Percentiles rank a stretch among this genome's conserved stretches.
Evolutionary conservation across 2,888 invertebrate species (phyloP).

Genomic region (Schizotus pectinicornis): DNA sequence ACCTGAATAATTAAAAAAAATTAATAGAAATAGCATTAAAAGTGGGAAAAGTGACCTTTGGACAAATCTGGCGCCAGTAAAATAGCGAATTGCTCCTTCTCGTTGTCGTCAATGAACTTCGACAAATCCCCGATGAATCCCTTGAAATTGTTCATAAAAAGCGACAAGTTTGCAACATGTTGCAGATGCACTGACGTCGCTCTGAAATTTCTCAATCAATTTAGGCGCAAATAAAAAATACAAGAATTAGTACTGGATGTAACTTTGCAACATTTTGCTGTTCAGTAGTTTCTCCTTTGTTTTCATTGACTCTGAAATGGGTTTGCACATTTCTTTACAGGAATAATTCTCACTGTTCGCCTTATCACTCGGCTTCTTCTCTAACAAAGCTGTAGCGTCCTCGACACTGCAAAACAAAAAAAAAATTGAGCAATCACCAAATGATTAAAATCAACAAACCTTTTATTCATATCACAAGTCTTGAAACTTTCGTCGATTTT

Average conservation of each 20-base stretch:
- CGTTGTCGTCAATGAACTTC: constrained; percentile 36
- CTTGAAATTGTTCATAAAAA: constrained; percentile 36
- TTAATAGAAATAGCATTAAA: neutral
- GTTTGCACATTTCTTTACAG: constrained; percentile 63
- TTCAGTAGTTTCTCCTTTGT: constrained; percentile 61
- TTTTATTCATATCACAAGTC: constrained; percentile 24
- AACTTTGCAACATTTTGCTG: constrained; percentile 52
- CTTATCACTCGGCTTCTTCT: constrained; percentile 55
- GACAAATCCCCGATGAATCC: constrained; percentile 33
- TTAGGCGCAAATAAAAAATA: constrained; percentile 2
- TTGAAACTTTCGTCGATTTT: constrained; percentile 14
- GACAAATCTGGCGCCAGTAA: neutral
- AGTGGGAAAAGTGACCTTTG: neutral
- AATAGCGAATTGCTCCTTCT: constrained; percentile 27
- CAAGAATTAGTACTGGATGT: constrained; percentile 33
- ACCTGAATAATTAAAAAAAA: neutral
- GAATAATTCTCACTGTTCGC: constrained; percentile 57
- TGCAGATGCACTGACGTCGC: constrained; percentile 32
- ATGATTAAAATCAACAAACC: constrained; percentile 19
- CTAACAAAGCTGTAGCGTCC: constrained; percentile 22
- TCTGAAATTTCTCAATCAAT: constrained; percentile 27
- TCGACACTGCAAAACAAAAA: neutral
- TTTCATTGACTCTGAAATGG: constrained; percentile 65
- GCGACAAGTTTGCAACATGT: constrained; percentile 28
- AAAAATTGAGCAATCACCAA: neutral